Base-by-base conservation (phyloP, 2,797 vertebrate species). In the Simalia tracyae region DNA sequence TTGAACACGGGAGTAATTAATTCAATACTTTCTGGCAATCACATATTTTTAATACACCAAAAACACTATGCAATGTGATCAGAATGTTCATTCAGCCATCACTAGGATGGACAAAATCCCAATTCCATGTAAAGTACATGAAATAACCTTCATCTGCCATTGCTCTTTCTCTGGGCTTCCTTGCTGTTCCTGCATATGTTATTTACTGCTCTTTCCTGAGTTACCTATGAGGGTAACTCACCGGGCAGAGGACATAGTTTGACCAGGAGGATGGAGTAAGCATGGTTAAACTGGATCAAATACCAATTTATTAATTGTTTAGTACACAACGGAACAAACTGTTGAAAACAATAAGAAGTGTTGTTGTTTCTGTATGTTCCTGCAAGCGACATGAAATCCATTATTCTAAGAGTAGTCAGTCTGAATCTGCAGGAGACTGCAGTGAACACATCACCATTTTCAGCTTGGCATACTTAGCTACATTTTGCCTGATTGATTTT, bases 381-480 rank as follows among this genome's bases (percentile, higher is more conserved):
- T 86, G 31, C 91, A 93, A 94, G 72, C 59, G 94, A 90, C 91
- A 89, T 9, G 87, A 81, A 90, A 92, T 92, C 61, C 50, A 63
- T 93, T 88, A 90, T 59, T 15, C 17, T 90, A 63, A 86, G 22
- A 7, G 9, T 46, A 87, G 50, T 93, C 92, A 87, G 50, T 93
- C 92, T 92, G n/a, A 86, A 92, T 93, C 59, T 94, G 22, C 19
- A 5, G 61, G 90, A 61, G 28, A 76, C 0, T 66, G 19, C 87
- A 36, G 24, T 87, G 84, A 46, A 76, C 88, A 76, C 87, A 93
- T 91, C 93, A 89, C 46, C 17, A 2, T 4, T 5, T n/a, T 84
- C 15, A 87, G n/a, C 59, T 19, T 19, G n/a, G 59, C 36, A 87
- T 0, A 57, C 46, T 92, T 91, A 3, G 76, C 54, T 42, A 76